Evolutionary conservation across 2,888 invertebrate genomes (phyloP), one percentile per base, ranked within the genome.

Genomic region (Diaphora mendica): DNA sequence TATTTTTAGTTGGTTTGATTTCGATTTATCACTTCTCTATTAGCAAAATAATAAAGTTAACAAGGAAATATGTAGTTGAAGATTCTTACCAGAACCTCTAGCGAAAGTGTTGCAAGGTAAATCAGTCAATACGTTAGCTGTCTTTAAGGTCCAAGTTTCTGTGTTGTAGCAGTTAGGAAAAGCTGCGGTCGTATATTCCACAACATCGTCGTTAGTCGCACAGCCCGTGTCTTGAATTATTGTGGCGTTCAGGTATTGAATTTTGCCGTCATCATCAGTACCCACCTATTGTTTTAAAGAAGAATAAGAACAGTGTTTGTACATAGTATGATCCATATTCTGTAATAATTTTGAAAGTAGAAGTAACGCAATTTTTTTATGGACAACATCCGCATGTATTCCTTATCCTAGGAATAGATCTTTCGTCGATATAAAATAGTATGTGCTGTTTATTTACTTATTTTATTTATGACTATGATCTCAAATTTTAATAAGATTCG

Each of bases 41-140:
- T 17, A 44, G 44, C 17, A 44, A 44, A 44, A 44, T 15, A 44
- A 44, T 44, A 15, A 44, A 44, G 44, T 44, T 44, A 23, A 55
- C n/a, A 11, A 55, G 11, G 15, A 44, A 44, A 44, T 35, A 11
- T 9, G 1, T 15, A n/a, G 9, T 23, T n/a, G 55, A 3, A 59
- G 44, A 59, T 15, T 13, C 26, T 68, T 72, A 96, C 97, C 97
- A 81, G 97, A 98, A 5, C 97, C 97, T 85, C 98, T 93, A 77
- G 97, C 96, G 71, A 96, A 97, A 0, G 97, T 97, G 80, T 97
- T 97, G 1, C 96, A 94, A 0, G 98, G 96, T 0, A 96, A 91
- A 86, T 98, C 97, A 0, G 98, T 97, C 30, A 95, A 88, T 0
- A 97, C 96, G 64, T 87, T 81, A 1, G 90, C 94, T 1, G 90